Evolutionary conservation across 2,888 invertebrate genomes (phyloP).

Genomic region (Piscicola geometra): DNA sequence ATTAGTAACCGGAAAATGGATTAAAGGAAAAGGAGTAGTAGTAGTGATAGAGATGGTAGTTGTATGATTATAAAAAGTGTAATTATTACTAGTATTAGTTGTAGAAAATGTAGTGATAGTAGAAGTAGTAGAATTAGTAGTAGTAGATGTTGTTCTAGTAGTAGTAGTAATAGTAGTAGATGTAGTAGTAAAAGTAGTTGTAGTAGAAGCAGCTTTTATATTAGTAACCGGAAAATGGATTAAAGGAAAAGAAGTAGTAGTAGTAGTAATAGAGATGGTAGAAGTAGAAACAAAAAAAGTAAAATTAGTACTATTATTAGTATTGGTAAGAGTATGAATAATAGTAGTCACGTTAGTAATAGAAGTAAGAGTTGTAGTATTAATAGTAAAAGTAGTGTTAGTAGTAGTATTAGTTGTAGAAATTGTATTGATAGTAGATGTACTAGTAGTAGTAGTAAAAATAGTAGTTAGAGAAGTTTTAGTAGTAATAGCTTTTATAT

Average conservation of each 20-base stretch:
- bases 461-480: constrained; percentile 38
- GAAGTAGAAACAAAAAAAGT: constrained; percentile 5
- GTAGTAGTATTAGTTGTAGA: constrained; percentile 38
- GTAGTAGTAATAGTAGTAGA: constrained; percentile 39
- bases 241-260: constrained; percentile 31
- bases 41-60: neutral
- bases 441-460: constrained; percentile 38
- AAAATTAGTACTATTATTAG: constrained; percentile 20
- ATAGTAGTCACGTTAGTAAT: constrained; percentile 33
- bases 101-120: neutral
- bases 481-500: constrained; percentile 35
- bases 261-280: constrained; percentile 22
- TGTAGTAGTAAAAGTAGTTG: constrained; percentile 38
- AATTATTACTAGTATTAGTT: neutral
- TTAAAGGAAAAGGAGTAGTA: neutral
- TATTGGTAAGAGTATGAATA: constrained; percentile 29
- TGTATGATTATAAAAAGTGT: neutral
- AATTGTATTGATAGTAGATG: constrained; percentile 38
- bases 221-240: constrained; percentile 36
- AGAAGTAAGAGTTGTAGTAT: constrained; percentile 30
- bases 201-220: constrained; percentile 38
- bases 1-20: neutral
- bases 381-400: constrained; percentile 37
- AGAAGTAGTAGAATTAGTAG: constrained; percentile 22
- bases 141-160: constrained; percentile 39